Percentiles rank a stretch among this genome's conserved stretches.
Conservation (phyloP, 1,140 invertebrate species). For the Vollenhovia emeryi region DNA sequence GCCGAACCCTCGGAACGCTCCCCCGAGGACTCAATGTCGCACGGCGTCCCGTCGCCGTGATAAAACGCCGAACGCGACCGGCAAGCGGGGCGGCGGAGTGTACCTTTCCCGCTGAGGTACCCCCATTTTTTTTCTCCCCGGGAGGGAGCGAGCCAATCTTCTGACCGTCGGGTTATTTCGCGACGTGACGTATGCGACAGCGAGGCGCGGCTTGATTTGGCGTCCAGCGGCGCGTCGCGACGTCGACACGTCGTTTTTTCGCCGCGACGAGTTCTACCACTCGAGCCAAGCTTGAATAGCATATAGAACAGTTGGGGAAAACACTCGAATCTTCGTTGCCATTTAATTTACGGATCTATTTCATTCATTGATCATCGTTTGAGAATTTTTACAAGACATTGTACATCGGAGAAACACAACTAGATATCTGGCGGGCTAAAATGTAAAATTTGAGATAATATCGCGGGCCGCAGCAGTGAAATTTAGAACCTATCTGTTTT, state of each 20-base stretch:
- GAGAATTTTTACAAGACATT: not conserved
- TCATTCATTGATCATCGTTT: not conserved
- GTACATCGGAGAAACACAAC: no score
- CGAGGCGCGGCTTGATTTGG: slow-evolving; percentile 45
- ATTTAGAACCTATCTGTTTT: no score
- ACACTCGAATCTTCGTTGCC: not conserved
- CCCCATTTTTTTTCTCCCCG: slow-evolving; percentile 33
- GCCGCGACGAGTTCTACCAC: not conserved
- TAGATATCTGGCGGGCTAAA: no score
- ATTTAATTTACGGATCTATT: not conserved
- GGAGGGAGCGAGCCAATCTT: slow-evolving; percentile 59
- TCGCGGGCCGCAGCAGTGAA: no score
- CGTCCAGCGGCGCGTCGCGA: slow-evolving; percentile 48
- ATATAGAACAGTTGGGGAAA: not conserved
- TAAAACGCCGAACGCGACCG: slow-evolving; percentile 68
- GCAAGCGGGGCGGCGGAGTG: not conserved
- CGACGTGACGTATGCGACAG: slow-evolving; percentile 49
- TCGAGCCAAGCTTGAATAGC: not conserved
- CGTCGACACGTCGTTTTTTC: slow-evolving; percentile 46
- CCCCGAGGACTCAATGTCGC: slow-evolving; percentile 58
- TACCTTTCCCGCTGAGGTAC: not conserved
- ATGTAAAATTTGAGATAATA: no score
- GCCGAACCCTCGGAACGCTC: slow-evolving; percentile 59
- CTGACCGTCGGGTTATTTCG: slow-evolving; percentile 60
- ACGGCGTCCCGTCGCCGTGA: slow-evolving; percentile 47